Evolutionary conservation across 2,888 invertebrate species (phyloP), one percentile per base, ranked within the genome.

Genomic region (Oxyteleia sp.): DNA sequence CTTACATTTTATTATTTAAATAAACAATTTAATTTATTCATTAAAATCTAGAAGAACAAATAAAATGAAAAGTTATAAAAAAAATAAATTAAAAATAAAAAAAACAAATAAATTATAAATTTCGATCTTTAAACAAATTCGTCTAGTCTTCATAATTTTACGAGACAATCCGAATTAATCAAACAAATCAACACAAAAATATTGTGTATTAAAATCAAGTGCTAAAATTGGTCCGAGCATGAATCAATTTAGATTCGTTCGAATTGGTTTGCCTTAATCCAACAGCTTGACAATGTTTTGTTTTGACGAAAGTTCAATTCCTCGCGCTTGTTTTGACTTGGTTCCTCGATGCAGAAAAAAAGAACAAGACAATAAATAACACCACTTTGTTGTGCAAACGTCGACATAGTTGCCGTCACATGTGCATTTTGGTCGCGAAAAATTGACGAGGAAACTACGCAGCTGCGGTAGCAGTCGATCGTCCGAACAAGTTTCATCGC

Each of bases 251-350:
- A 88, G 86, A 86, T 71, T 88, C 85, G 81, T 85, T 87, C 61
- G 83, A 83, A 84, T 87, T 84, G 84, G 85, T 84, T 84, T 84
- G 85, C 79, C 81, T 85, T 86, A 88, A 88, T 88, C 85, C 85
- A 87, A 71, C 72, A n/a, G 61, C 51, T 66, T 55, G 85, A 49
- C 71, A 81, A 85, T 83, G n/a, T 4, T 38, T 38, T 38, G 76
- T 88, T 85, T 86, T 84, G 85, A 85, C 86, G 76, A 45, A 23
- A 47, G 69, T 69, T 53, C 32, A 45, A 69, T 61, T 61, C 61
- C 23, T 69, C n/a, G 55, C 15, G 61, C 55, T 69, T 61, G 78
- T 51, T 61, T 55, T 23, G 35, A 55, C 16, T 18, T 49, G 49
- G 20, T 35, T 29, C 13, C 35, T 32, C 35, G 29, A 53, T 20